Evolutionary conservation across 2,888 invertebrate genomes (phyloP).

Genomic region (Cyrtodaria siliqua): DNA sequence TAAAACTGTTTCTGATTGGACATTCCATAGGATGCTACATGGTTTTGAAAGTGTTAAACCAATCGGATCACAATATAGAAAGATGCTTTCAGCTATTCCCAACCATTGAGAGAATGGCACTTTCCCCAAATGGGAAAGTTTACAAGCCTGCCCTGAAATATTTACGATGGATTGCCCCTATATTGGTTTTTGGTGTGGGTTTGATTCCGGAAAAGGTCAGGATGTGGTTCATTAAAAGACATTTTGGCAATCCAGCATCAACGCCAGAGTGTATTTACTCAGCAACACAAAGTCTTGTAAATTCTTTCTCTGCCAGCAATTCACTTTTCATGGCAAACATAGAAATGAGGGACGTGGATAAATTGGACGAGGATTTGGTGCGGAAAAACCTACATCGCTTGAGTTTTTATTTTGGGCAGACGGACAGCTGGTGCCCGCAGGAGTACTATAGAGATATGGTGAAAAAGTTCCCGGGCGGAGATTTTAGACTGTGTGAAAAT

Average conservation of each 20-base stretch:
- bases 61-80: slow-evolving; percentile 81
- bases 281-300: slow-evolving; percentile 82
- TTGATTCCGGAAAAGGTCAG: slow-evolving; percentile 75
- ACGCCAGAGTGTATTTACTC: slow-evolving; percentile 79
- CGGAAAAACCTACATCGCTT: slow-evolving; percentile 89
- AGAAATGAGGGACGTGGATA: slow-evolving; percentile 92
- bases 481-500: slow-evolving; percentile 89
- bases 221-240: slow-evolving; percentile 77
- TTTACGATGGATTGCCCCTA: slow-evolving; percentile 82
- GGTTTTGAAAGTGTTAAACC: slow-evolving; percentile 90
- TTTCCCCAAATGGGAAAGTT: slow-evolving; percentile 91
- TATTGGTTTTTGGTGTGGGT: slow-evolving; percentile 77
- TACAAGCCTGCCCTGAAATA: slow-evolving; percentile 88
- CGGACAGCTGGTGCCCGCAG: slow-evolving; percentile 94
- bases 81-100: slow-evolving; percentile 92
- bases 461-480: slow-evolving; percentile 88
- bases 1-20: slow-evolving; percentile 92
- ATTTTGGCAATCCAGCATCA: slow-evolving; percentile 69
- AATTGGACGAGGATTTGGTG: slow-evolving; percentile 90
- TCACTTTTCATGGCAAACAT: slow-evolving; percentile 79
- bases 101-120: slow-evolving; percentile 93
- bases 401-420: slow-evolving; percentile 92
- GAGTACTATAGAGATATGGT: slow-evolving; percentile 90
- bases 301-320: slow-evolving; percentile 79
- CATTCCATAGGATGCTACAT: slow-evolving; percentile 97